Base-by-base conservation (phyloP, 2,797 vertebrate genomes). In the Phrynocephalus forsythii region DNA sequence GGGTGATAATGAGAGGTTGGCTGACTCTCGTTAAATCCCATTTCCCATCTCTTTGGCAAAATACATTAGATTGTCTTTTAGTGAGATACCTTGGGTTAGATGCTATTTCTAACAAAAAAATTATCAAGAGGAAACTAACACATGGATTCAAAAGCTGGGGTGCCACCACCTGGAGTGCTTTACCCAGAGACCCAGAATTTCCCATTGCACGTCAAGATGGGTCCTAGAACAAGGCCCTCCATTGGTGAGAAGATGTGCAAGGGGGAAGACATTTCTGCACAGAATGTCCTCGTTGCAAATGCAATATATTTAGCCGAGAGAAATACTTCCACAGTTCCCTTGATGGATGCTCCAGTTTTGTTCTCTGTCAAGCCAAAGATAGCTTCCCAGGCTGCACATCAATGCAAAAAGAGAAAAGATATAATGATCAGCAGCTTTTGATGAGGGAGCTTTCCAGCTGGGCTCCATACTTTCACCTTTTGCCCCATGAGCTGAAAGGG, bases 311-410 rank as follows among this genome's bases (percentile, higher is more conserved):
- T 84, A 48, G 50, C 48, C n/a, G 28, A 20, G 82, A 84, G 86
- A 76, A 44, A 85, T 83, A 82, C 13, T 63, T 90, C 33, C 24
- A 76, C 50, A 6, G 84, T 84, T 16, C 6, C 73, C 63, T 20
- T 66, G 89, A 77, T 52, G 76, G 87, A 85, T 66, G 30, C 84
- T 75, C 83, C 33, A 81, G n/a, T 85, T 85, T 33, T 89, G 67
- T 86, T 69, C 67, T 87, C 82, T 1, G 0, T 33, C 71, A 85
- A 10, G 80, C 50, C 93, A 89, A 30, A 48, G 28, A 87, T 77
- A 86, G 79, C 52, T 50, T 79, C 52, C 63, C 28, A 11, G 15
- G 20, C 69, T 1, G 60, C 24, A 16, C 69, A 76, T 60, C 83
- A 48, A 13, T 52, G 79, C 66, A 71, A 20, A 16, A 87, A 38